Percentiles rank a stretch among this genome's conserved stretches.
phyloP scores from a whole-genome alignment of 2,113 vertebrate species.

The Dolichotis patagonum region DNA sequence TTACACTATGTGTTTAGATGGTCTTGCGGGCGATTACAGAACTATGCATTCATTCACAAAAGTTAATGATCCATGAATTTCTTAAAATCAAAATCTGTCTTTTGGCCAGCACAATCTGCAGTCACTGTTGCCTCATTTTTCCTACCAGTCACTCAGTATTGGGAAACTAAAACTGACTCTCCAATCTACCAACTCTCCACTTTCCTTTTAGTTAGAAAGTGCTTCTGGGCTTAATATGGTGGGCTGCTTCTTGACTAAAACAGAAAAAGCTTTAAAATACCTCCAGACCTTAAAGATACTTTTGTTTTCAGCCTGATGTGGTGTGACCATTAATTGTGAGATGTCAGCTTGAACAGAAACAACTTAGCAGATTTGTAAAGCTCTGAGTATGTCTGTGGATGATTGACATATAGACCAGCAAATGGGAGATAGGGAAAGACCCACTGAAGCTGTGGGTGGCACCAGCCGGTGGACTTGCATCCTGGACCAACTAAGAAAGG shows the following conservation, averaged over 20 bases:
- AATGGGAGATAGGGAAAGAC: not conserved
- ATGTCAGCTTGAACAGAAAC: not conserved
- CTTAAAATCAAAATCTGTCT: slow-evolving; percentile 65
- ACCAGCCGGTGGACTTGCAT: not conserved
- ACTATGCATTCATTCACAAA: slow-evolving; percentile 62
- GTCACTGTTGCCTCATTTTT: slow-evolving; percentile 64
- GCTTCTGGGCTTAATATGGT: not conserved
- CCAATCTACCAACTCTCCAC: slow-evolving; percentile 57
- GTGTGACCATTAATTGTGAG: not conserved
- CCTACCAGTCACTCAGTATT: slow-evolving; percentile 48
- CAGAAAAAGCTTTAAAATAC: slow-evolving; percentile 57
- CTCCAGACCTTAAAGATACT: slow-evolving; percentile 6
- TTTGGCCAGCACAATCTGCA: slow-evolving; percentile 63
- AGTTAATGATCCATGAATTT: slow-evolving; percentile 57
- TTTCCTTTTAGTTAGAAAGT: slow-evolving; percentile 63
- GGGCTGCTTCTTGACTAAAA: not conserved
- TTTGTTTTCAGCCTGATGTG: not conserved
- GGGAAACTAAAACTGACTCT: slow-evolving; percentile 74
- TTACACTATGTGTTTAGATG: slow-evolving; percentile 16
- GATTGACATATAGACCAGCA: not conserved
- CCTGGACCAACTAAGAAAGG: not conserved
- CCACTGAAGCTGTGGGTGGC: not conserved
- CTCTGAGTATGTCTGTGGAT: not conserved
- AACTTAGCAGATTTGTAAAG: not conserved
- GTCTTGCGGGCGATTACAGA: slow-evolving; percentile 60